Percentiles rank a stretch among this genome's conserved stretches.
phyloP scores from a whole-genome alignment of 1,140 invertebrate genomes.

The Drosophila tristis region DNA sequence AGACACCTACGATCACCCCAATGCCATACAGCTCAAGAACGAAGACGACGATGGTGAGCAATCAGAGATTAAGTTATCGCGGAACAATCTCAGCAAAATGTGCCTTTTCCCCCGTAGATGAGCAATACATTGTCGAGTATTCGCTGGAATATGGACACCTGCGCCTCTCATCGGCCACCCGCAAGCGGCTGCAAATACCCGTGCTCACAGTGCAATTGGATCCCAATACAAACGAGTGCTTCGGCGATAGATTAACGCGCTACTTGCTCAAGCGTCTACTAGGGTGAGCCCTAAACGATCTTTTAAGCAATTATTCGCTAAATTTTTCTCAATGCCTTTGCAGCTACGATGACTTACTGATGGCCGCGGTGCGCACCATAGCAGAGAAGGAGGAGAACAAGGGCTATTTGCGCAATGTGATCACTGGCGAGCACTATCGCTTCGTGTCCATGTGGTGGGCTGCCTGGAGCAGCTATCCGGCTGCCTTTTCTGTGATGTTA shows the following conservation, averaged over 20 bases:
- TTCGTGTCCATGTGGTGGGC: constrained; percentile 99
- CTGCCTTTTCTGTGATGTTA: constrained; percentile 98
- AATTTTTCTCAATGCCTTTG: constrained; percentile 1
- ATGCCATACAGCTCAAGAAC: constrained; percentile 59
- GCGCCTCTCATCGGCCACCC: constrained; percentile 92
- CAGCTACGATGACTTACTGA: constrained; percentile 96
- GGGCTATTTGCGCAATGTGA: constrained; percentile 97
- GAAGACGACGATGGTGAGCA: constrained; percentile 63
- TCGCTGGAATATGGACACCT: constrained; percentile 98
- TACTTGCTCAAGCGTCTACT: constrained; percentile 96
- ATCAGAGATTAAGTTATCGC: background rate
- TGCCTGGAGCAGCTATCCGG: constrained; percentile 95
- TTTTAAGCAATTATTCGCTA: background rate
- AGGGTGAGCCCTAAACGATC: constrained; percentile 85
- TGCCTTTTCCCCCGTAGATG: constrained; percentile 87
- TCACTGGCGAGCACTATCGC: constrained; percentile 99
- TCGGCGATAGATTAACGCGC: constrained; percentile 95
- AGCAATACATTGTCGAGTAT: constrained; percentile 99
- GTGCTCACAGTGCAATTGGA: constrained; percentile 96
- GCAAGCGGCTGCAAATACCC: constrained; percentile 94
- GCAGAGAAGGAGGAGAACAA: constrained; percentile 98
- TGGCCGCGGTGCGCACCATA: constrained; percentile 97
- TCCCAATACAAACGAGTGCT: constrained; percentile 94
- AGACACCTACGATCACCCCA: constrained; percentile 61
- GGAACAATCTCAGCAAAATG: background rate